Percentiles rank a stretch among this genome's conserved stretches.
Evolutionary conservation across 2,113 vertebrate species (phyloP).

Genomic region (Cynoglossus semilaevis): DNA sequence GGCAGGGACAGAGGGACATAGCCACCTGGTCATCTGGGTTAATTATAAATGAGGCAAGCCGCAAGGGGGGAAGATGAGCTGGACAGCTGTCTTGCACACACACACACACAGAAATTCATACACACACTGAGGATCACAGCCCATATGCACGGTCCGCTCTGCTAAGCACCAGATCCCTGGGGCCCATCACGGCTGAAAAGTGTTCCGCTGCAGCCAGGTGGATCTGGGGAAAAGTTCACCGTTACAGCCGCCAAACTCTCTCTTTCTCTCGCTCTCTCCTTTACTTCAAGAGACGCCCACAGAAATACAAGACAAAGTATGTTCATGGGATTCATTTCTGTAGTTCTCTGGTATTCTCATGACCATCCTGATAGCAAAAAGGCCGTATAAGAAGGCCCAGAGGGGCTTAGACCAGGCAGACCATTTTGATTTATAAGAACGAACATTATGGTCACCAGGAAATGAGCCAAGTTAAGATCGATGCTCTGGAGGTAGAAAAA

Average conservation of each 20-base stretch:
- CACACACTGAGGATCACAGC: slow-evolving; percentile 56
- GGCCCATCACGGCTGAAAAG: slow-evolving; percentile 66
- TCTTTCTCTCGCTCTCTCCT: slow-evolving; percentile 20
- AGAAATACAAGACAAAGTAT: slow-evolving; percentile 43
- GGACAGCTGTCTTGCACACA: slow-evolving; percentile 73
- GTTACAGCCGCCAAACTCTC: slow-evolving; percentile 48
- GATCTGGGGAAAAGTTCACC: slow-evolving; percentile 76
- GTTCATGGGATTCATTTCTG: slow-evolving; percentile 39
- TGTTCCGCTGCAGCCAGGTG: slow-evolving; percentile 67
- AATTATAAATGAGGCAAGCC: slow-evolving; percentile 77
- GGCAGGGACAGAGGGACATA: slow-evolving; percentile 76
- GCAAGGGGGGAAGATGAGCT: slow-evolving; percentile 73
- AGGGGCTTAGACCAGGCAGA: not conserved
- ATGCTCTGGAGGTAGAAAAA: not conserved
- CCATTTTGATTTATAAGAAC: slow-evolving; percentile 19
- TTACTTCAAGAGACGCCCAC: slow-evolving; percentile 32
- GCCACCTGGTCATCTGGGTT: slow-evolving; percentile 77
- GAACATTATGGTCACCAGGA: slow-evolving; percentile 4
- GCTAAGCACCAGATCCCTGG: slow-evolving; percentile 66
- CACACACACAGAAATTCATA: slow-evolving; percentile 41
- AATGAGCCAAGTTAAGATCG: slow-evolving; percentile 15
- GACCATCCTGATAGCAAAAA: slow-evolving; percentile 24
- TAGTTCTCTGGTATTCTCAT: slow-evolving; percentile 39
- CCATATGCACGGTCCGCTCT: slow-evolving; percentile 57
- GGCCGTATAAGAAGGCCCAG: not conserved